Conservation (phyloP, 2,797 vertebrate genomes). For the Phoebastria nigripes region DNA sequence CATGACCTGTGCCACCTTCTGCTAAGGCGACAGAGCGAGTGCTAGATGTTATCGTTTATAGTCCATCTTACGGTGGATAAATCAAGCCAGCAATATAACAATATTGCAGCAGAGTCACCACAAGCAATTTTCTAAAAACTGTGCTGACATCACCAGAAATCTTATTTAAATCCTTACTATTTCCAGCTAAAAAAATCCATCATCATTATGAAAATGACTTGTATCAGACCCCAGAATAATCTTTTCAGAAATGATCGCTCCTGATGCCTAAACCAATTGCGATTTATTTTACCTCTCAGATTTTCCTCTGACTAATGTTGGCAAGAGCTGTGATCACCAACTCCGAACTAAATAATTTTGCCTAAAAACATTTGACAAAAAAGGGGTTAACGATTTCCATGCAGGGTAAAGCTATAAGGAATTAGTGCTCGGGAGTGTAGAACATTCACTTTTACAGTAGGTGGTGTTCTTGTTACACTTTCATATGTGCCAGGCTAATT, state of each 20-base stretch:
- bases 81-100: neutral
- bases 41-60: neutral
- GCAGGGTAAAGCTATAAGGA: constrained; percentile 66
- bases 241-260: neutral
- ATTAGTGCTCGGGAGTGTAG: constrained; percentile 73
- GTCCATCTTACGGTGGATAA: neutral
- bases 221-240: constrained; percentile 5
- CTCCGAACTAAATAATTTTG: neutral
- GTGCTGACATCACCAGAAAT: constrained; percentile 32
- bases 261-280: neutral
- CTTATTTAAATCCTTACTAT: constrained; percentile 43
- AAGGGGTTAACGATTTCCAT: constrained; percentile 68
- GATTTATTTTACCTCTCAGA: neutral
- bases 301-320: neutral
- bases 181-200: constrained; percentile 50
- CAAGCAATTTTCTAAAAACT: constrained; percentile 46
- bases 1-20: neutral
- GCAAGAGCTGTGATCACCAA: neutral
- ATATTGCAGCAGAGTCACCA: neutral
- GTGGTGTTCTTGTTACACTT: constrained; percentile 85
- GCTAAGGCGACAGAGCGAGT: neutral
- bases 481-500: constrained; percentile 81
- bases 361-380: constrained; percentile 50
- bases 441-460: constrained; percentile 82
- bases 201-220: constrained; percentile 26